Percentiles rank a stretch among this genome's conserved stretches.
These are phyloP conservation scores for Parazoanthus darwini DNA, from an alignment of 92 coral and sea anemone species.

Conservation along the genomic window DNA sequence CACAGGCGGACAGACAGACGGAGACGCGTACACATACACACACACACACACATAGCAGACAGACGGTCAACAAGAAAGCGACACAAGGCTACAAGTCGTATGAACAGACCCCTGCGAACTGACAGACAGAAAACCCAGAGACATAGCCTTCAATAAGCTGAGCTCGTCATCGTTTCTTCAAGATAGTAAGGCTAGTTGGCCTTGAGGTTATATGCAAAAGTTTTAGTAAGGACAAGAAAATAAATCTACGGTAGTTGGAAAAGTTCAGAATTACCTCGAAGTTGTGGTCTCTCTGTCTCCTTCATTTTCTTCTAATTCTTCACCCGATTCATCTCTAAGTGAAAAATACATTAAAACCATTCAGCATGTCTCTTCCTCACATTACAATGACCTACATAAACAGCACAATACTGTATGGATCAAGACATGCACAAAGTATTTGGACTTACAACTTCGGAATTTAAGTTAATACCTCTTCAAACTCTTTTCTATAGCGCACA, in stretches of 20 bases:
- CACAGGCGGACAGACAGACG: not conserved
- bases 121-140: not conserved
- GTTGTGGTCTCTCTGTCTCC: not conserved
- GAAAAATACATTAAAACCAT: not conserved
- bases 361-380: not conserved
- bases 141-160: too few relatives aligned
- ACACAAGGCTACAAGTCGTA: not conserved
- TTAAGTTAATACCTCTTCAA: too few relatives aligned
- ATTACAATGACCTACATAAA: too few relatives aligned
- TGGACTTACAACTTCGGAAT: too few relatives aligned
- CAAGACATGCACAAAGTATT: too few relatives aligned
- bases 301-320: conserved; percentile 16
- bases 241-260: not conserved
- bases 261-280: too few relatives aligned
- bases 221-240: too few relatives aligned
- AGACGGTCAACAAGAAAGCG: not conserved
- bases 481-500: too few relatives aligned
- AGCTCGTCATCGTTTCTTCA: not conserved
- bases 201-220: not conserved
- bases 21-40: not conserved
- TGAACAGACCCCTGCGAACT: not conserved
- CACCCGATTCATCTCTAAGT: conserved; percentile 12
- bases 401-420: too few relatives aligned
- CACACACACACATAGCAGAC: not conserved
- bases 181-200: not conserved